These are phyloP conservation scores for Sinocyclocheilus grahami DNA, from an alignment of 2,113 vertebrate genomes.

Conservation along the genomic window DNA sequence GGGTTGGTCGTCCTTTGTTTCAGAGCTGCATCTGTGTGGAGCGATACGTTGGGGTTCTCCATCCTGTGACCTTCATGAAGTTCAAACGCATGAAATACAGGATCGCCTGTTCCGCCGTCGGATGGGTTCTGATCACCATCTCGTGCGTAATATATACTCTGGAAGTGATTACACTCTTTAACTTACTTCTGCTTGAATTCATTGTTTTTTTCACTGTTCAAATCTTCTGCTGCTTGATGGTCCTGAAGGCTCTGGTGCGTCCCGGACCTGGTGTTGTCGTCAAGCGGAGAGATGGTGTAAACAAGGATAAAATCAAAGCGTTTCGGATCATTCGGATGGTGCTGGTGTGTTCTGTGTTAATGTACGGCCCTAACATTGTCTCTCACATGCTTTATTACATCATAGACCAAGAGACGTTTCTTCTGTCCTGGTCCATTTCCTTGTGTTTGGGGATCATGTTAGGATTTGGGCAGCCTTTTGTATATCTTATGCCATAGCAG, in stretches of 20 bases:
- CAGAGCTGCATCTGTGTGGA: conserved; percentile 24
- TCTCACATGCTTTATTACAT: not conserved
- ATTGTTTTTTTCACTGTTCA: not conserved
- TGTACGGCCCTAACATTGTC: not conserved
- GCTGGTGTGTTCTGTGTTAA: not conserved
- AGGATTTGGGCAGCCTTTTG: not conserved
- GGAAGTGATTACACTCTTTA: not conserved
- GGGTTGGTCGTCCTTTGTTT: conserved; percentile 13
- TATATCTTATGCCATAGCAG: not conserved
- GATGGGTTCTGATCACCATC: not conserved
- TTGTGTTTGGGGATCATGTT: not conserved
- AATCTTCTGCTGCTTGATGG: conserved; percentile 16
- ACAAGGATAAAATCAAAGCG: conserved; percentile 3
- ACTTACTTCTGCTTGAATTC: not conserved
- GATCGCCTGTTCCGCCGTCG: not conserved
- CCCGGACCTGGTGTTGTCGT: not conserved
- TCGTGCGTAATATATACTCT: not conserved
- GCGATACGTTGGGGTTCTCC: conserved; percentile 17
- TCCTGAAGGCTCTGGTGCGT: not conserved
- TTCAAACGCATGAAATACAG: conserved; percentile 28
- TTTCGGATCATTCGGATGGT: conserved; percentile 3
- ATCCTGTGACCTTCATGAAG: conserved; percentile 26
- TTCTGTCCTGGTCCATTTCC: not conserved
- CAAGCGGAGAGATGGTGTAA: not conserved
- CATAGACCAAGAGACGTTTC: not conserved